phyloP scores from a whole-genome alignment of 2,888 invertebrate genomes.

The Byasa hedistus region DNA sequence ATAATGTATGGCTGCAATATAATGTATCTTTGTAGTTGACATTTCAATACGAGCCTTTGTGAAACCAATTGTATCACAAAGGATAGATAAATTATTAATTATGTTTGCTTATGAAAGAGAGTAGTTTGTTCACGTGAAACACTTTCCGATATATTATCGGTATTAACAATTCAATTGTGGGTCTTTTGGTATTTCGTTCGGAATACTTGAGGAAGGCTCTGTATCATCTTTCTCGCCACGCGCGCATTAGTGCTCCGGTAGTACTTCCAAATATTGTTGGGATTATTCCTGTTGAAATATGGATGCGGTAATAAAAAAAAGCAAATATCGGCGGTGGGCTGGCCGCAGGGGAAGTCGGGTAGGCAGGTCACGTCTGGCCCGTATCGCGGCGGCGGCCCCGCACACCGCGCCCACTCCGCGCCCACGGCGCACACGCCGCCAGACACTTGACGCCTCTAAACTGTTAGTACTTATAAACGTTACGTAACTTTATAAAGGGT shows the following conservation, averaged over 20 bases:
- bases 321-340: slow-evolving; percentile 59
- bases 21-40: no score
- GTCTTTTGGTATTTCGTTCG: slow-evolving; percentile 39
- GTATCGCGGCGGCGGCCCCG: slow-evolving; percentile 47
- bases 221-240: slow-evolving; percentile 68
- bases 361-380: slow-evolving; percentile 64
- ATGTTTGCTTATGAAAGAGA: no score
- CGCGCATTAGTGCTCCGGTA: slow-evolving; percentile 65
- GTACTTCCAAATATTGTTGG: slow-evolving; percentile 69
- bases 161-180: slow-evolving; percentile 53
- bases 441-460: slow-evolving; percentile 48
- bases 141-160: slow-evolving; percentile 23
- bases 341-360: slow-evolving; percentile 51
- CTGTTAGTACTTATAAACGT: slow-evolving; percentile 50
- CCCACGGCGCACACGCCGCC: slow-evolving; percentile 34
- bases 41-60: no score
- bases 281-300: slow-evolving; percentile 72
- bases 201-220: slow-evolving; percentile 54
- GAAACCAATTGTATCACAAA: no score
- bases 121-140: no score
- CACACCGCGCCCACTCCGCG: slow-evolving; percentile 47
- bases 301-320: slow-evolving; percentile 73
- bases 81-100: no score
- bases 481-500: slow-evolving; percentile 46
- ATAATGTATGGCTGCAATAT: no score